Base-by-base conservation (phyloP, 2,888 invertebrate species). In the Pemphredon lugubris region DNA sequence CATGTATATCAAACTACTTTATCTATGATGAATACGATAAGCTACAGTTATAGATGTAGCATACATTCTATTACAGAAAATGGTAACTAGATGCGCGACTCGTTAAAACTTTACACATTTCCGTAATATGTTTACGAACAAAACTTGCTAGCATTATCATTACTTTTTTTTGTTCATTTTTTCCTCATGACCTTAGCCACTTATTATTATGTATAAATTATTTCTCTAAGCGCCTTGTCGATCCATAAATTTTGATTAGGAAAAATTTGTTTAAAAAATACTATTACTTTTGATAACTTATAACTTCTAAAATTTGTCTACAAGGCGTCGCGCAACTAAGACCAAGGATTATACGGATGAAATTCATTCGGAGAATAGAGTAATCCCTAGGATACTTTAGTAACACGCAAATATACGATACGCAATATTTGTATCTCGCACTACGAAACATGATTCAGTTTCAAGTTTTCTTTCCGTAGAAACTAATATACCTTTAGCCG, bases 191-290 rank as follows among this genome's bases (percentile, higher is more conserved):
- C 30, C 32, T 39, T 42, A 59, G 13, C 45, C 18, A 9, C 6
- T 23, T 11, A 9, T 40, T 30, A 11, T 16, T 14, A 20, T 75
- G 69, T 77, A 77, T 81, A 84, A 83, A 83, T 82, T 80, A 84
- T 83, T 68, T 79, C 78, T 83, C 71, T 73, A 77, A 83, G 79
- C 79, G 79, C 64, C 67, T 50, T 51, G 59, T 75, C 70, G 55
- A 72, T 73, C 67, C 75, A 75, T 68, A 73, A 83, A 81, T 73
- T 82, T 79, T 75, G 73, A 76, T 72, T 82, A 79, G 75, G 79
- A 78, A 83, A 81, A 81, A 73, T 75, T 72, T 70, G 40, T 74
- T 69, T 83, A 86, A 82, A 84, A 84, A 84, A 86, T 86, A 85
- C 81, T 82, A 83, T 84, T 79, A 48, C 59, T 75, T 73, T 51